phyloP scores from a whole-genome alignment of 1,140 invertebrate species.

The Penaeus chinensis region DNA sequence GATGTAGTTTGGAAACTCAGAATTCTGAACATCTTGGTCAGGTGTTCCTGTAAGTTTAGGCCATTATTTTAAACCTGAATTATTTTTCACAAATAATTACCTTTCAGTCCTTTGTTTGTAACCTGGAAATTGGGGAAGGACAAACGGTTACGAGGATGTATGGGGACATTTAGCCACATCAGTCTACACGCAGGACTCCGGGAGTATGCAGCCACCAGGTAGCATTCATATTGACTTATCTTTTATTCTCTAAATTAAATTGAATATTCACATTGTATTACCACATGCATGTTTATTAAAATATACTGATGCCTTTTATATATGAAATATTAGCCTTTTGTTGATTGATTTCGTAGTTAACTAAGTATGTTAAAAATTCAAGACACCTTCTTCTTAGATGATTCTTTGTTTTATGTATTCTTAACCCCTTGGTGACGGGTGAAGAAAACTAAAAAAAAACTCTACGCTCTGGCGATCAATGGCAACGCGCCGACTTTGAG shows the following conservation, averaged over 20 bases:
- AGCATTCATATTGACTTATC: constrained; percentile 36
- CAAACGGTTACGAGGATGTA: constrained; percentile 89
- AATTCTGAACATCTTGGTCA: no score
- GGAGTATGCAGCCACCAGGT: constrained; percentile 95
- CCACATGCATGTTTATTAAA: background rate
- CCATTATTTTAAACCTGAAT: background rate
- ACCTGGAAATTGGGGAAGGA: constrained; percentile 98
- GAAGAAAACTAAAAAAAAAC: no score
- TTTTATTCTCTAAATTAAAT: background rate
- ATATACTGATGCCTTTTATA: background rate
- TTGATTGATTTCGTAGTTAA: no score
- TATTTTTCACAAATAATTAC: constrained; percentile 60
- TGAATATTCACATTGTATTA: background rate
- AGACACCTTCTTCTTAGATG: no score
- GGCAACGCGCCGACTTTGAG: no score
- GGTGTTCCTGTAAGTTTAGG: no score
- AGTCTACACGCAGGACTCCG: constrained; percentile 91
- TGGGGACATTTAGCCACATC: constrained; percentile 95
- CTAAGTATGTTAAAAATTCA: no score
- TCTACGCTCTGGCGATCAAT: no score
- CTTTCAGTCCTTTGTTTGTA: constrained; percentile 95
- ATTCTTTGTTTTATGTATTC: no score
- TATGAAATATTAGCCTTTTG: background rate
- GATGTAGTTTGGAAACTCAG: no score
- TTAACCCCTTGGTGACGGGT: no score